These are phyloP conservation scores for Cephus runcator DNA, from an alignment of 2,888 invertebrate species.

Conservation along the genomic window DNA sequence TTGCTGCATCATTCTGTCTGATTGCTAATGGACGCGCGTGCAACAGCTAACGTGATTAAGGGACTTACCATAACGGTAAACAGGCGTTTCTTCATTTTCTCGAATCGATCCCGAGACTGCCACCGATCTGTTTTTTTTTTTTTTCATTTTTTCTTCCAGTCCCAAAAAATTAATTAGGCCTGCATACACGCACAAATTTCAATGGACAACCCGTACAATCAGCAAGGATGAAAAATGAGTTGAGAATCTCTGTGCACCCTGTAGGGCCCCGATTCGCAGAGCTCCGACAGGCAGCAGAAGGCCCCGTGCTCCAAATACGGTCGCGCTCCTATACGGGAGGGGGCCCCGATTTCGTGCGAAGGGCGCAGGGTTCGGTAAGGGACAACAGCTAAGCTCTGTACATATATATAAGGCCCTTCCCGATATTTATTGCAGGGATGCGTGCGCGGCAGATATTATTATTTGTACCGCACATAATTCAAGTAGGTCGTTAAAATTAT, in stretches of 20 bases:
- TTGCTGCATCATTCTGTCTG: constrained; percentile 54
- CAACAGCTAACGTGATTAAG: not conserved
- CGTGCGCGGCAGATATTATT: constrained; percentile 57
- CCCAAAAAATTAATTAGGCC: not conserved
- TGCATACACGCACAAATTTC: too few relatives aligned
- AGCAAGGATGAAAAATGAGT: not conserved
- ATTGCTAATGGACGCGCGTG: constrained; percentile 47
- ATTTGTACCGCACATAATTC: constrained; percentile 61
- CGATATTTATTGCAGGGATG: constrained; percentile 60
- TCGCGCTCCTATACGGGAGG: not conserved
- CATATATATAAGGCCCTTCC: not conserved
- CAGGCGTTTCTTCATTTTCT: too few relatives aligned
- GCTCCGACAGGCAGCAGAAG: not conserved
- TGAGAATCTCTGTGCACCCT: constrained; percentile 2
- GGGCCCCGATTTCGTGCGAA: constrained; percentile 8
- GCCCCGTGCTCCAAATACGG: constrained; percentile 7
- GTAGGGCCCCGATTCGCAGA: not conserved
- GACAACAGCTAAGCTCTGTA: too few relatives aligned
- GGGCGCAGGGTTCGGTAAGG: too few relatives aligned
- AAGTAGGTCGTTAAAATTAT: constrained; percentile 62
- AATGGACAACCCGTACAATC: too few relatives aligned
- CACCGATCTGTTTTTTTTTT: not conserved
- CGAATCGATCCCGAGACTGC: not conserved
- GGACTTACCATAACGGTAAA: not conserved
- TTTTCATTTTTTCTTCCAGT: not conserved